These are phyloP conservation scores for Camptogramma bilineatum DNA, from an alignment of 2,888 invertebrate genomes.

Conservation along the genomic window DNA sequence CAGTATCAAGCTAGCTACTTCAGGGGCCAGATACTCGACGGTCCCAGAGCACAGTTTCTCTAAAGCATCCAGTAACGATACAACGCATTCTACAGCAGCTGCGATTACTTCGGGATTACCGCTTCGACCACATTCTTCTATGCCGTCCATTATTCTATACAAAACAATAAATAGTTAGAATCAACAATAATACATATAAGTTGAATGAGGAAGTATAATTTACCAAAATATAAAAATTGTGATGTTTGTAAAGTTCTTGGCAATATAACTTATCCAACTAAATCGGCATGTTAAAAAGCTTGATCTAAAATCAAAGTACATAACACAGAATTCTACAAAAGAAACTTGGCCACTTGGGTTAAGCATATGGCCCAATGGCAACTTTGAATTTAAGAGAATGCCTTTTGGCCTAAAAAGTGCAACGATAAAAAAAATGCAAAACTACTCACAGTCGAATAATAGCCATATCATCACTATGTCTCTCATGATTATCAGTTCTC, in stretches of 20 bases:
- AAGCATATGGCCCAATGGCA: neutral
- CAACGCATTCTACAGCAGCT: constrained; percentile 93
- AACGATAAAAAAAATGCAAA: neutral
- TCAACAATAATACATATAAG: too few species aligned
- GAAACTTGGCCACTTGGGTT: too few species aligned
- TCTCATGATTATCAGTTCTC: constrained; percentile 84
- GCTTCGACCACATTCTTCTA: constrained; percentile 95
- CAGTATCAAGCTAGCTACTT: constrained; percentile 83
- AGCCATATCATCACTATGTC: constrained; percentile 91
- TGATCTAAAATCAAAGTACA: too few species aligned
- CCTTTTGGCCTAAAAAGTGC: neutral
- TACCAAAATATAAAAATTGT: too few species aligned
- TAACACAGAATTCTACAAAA: too few species aligned
- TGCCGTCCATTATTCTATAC: constrained; percentile 93
- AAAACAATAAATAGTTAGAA: constrained; percentile 23
- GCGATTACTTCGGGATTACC: constrained; percentile 91
- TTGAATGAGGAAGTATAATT: too few species aligned
- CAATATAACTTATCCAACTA: too few species aligned
- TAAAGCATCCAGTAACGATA: constrained; percentile 92
- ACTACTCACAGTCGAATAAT: constrained; percentile 90
- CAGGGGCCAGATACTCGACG: constrained; percentile 62
- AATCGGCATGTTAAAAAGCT: too few species aligned
- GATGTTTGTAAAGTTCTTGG: too few species aligned
- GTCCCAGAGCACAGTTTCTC: constrained; percentile 93
- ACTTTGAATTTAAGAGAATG: neutral